Base-by-base conservation (phyloP, 2,797 vertebrate genomes). In the Tinamus major region DNA sequence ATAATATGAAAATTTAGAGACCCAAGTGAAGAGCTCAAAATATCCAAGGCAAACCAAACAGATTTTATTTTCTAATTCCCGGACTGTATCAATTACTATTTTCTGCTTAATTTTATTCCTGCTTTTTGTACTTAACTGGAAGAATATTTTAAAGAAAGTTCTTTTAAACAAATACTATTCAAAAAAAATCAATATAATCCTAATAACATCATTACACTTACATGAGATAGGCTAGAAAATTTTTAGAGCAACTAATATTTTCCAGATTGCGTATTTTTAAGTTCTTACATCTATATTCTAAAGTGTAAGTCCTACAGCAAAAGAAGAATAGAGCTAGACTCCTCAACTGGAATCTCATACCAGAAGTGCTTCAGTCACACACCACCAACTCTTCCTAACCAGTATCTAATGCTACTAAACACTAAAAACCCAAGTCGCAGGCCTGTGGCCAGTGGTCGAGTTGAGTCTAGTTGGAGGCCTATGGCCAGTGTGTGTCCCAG, bases 361-460 rank as follows among this genome's bases (percentile, higher is more conserved):
- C 0, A 0, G 59, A 75, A 46, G 10, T 0, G 0, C 44, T 75
- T 76, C 0, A 0, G 8, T 61, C 33, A 16, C 2, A 8, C 4
- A 69, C 59, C 63, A 62, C 26, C 62, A 62, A 55, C 76, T 61
- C 72, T 24, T 51, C 48, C 69, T n/a, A 53, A 61, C 8, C 75
- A 46, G 16, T 1, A 35, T 13, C n/a, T n/a, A 14, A 44, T 27
- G 44, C 13, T 69, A 63, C 62, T 69, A 74, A 49, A 63, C 26
- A 48, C 53, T 49, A 26, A 49, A 49, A 23, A 49, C 23, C 7
- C 6, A 7, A 49, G 23, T 49, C 13, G 12, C 13, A 49, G 48
- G 13, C 48, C 48, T 49, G 48, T 26, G 48, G 48, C 48, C 48
- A 49, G 48, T 49, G 23, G 48, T 24, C 11, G 21, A 48, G 48